Evolutionary conservation across 2,888 invertebrate genomes (phyloP).

Genomic region (Drosophila robusta): DNA sequence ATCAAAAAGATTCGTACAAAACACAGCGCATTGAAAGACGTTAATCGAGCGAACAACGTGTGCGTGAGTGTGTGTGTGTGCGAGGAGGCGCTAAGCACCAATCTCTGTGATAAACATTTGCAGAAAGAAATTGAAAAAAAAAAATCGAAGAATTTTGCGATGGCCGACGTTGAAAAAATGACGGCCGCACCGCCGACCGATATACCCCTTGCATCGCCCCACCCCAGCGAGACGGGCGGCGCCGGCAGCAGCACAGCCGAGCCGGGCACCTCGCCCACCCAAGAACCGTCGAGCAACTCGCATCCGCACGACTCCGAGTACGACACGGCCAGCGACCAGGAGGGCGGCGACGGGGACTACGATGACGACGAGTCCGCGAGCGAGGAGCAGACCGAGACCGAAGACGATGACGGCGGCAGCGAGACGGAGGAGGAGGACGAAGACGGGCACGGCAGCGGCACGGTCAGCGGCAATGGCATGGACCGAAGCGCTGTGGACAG

Average conservation of each 20-base stretch:
- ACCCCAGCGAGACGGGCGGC: conserved; percentile 53
- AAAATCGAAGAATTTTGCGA: conserved; percentile 63
- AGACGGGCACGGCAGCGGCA: conserved; percentile 84
- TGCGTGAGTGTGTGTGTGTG: conserved; percentile 20
- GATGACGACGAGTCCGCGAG: conserved; percentile 76
- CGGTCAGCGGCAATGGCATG: conserved; percentile 87
- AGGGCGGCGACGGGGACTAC: conserved; percentile 84
- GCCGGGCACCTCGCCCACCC: conserved; percentile 83
- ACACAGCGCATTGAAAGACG: conserved; percentile 7
- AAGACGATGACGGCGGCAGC: conserved; percentile 73
- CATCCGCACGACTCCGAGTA: conserved; percentile 85
- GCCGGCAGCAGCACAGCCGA: conserved; percentile 46
- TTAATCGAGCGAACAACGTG: conserved; percentile 20
- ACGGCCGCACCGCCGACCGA: conserved; percentile 67
- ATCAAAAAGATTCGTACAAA: conserved; percentile 3
- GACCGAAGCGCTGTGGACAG: conserved; percentile 87
- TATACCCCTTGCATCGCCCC: conserved; percentile 69
- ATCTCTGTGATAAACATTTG: conserved; percentile 44
- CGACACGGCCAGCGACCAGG: conserved; percentile 85
- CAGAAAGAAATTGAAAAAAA: conserved; percentile 19
- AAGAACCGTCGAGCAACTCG: conserved; percentile 83
- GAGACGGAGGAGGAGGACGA: conserved; percentile 75
- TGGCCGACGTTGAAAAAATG: conserved; percentile 84
- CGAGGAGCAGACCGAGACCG: conserved; percentile 72
- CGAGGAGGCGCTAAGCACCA: conserved; percentile 28